Conservation (phyloP, 2,797 vertebrate species). For the Myotis pilosus region DNA sequence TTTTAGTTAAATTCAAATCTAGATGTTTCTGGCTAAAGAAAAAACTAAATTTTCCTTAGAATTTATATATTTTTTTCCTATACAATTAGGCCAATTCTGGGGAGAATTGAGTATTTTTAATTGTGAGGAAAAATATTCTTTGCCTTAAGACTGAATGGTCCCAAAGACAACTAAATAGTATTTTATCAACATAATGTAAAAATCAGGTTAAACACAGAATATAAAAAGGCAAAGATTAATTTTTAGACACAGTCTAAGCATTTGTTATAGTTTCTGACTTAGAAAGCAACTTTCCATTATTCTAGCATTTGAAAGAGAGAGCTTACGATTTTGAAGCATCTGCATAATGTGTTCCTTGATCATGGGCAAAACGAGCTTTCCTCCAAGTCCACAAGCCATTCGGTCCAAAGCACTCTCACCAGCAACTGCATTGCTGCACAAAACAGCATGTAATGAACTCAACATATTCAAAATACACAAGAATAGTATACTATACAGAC, state of each 20-base stretch:
- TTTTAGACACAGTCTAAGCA: neutral
- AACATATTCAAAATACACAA: neutral
- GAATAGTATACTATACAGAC: rapidly evolving
- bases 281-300: neutral
- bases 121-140: neutral
- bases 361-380: slow-evolving; percentile 97
- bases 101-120: neutral
- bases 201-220: neutral
- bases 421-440: slow-evolving; percentile 94
- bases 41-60: neutral
- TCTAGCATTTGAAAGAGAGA: neutral
- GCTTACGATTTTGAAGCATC: slow-evolving; percentile 98
- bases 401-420: slow-evolving; percentile 98
- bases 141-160: neutral
- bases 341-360: slow-evolving; percentile 99
- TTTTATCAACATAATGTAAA: neutral
- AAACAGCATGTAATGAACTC: neutral
- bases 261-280: neutral
- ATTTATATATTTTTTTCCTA: neutral
- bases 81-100: neutral
- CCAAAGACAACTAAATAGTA: neutral
- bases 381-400: slow-evolving; percentile 97
- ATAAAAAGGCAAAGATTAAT: neutral
- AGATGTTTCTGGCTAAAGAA: neutral
- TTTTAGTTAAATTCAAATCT: neutral